Evolutionary conservation across 2,113 vertebrate species (phyloP), one percentile per base, ranked within the genome.

Genomic region (Isurus oxyrinchus): DNA sequence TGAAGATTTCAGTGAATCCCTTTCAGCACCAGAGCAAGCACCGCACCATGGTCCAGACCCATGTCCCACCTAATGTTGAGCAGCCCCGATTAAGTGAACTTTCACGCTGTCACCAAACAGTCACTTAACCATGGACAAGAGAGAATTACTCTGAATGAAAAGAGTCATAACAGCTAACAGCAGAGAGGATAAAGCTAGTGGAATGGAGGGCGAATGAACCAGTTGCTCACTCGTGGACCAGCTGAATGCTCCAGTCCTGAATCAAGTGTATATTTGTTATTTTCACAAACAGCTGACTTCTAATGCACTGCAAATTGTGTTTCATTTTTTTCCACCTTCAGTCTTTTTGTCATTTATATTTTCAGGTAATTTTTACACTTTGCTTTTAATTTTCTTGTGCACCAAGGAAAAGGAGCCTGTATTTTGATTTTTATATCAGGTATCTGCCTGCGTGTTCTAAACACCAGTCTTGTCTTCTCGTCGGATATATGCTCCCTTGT

Each of bases 391-490:
- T 97, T 98, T 98, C 98, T 98, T 98, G 98, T 98, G 98, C 98
- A 98, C 98, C 98, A 98, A 99, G 98, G 98, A 99, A 98, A 98
- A 98, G 98, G 98, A 99, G 98, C 98, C 98, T 99, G 97, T 98
- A 99, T 98, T 99, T 99, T 98, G 98, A 99, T 98, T 99, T 99
- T 98, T 99, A 99, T 98, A 99, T 98, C 98, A 98, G 98, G 98
- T 99, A 99, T 98, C 98, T 98, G 97, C 97, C 96, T 97, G 96
- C 96, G 97, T 96, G 67, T 95, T 40, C 44, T 5, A 10, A 44
- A 94, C 44, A 76, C 8, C n/a, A 6, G 93, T 53, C 93, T 59
- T 94, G 61, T 94, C 93, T 87, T 53, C 59, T 44, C 40, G 93
- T 94, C 63, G 44, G 63, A 94, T 6, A 67, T 63, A n/a, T n/a